Evolutionary conservation across 2,888 invertebrate species (phyloP).

Genomic region (Eilema caniola): DNA sequence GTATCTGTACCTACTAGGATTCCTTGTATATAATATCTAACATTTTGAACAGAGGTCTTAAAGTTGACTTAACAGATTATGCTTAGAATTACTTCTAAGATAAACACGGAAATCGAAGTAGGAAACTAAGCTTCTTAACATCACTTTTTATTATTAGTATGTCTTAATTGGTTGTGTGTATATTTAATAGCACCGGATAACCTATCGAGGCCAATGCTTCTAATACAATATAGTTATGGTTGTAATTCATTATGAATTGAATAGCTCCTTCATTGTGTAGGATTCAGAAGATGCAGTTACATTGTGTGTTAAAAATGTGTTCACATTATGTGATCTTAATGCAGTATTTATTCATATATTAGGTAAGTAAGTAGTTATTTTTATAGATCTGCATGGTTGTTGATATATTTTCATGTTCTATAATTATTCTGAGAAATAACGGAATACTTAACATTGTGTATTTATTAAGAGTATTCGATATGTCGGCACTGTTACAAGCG

Average conservation of each 20-base stretch:
- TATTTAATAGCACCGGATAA: slow-evolving; percentile 19
- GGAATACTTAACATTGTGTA: too few species aligned
- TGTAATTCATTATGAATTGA: background rate
- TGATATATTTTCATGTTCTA: background rate
- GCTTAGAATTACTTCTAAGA: background rate
- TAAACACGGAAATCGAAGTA: slow-evolving; percentile 17
- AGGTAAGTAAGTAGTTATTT: background rate
- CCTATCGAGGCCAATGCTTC: slow-evolving; percentile 17
- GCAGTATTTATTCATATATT: background rate
- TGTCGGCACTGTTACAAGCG: too few species aligned
- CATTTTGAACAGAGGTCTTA: background rate
- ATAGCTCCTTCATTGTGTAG: background rate
- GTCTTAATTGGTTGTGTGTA: slow-evolving; percentile 12
- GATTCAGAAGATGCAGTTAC: background rate
- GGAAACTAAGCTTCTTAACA: slow-evolving; percentile 19
- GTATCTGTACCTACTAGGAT: too few species aligned
- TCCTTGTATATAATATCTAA: background rate
- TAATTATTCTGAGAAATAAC: background rate
- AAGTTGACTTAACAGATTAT: background rate
- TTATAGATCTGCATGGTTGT: background rate
- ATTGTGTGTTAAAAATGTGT: background rate
- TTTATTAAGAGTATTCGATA: too few species aligned
- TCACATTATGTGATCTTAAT: background rate
- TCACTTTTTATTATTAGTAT: slow-evolving; percentile 18
- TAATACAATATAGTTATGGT: background rate